phyloP scores from a whole-genome alignment of 2,797 vertebrate genomes.

The Gymnocypris eckloni region DNA sequence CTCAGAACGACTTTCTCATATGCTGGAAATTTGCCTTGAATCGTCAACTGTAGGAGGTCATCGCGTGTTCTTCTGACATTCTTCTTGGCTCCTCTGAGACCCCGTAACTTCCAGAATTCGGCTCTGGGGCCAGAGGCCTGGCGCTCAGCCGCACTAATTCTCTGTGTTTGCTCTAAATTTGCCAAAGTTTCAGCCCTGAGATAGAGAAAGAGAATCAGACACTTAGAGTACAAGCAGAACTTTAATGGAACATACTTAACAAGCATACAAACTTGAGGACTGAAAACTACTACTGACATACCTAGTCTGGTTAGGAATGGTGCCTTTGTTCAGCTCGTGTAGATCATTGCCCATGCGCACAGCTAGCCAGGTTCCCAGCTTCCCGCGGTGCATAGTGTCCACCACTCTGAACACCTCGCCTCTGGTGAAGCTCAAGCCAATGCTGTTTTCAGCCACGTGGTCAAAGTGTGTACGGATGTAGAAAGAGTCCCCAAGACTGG shows the following conservation, averaged over 20 bases:
- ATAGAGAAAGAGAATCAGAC: conserved; percentile 2
- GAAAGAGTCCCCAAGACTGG: conserved; percentile 91
- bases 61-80: conserved; percentile 83
- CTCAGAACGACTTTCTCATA: conserved; percentile 92
- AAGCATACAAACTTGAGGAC: background rate
- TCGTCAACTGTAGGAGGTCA: conserved; percentile 91
- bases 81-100: conserved; percentile 92
- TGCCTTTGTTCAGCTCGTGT: conserved; percentile 89
- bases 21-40: conserved; percentile 92
- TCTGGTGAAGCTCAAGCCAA: conserved; percentile 86
- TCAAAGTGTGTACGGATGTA: conserved; percentile 96
- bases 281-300: conserved; percentile 60
- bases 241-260: background rate
- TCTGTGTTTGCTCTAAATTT: conserved; percentile 82
- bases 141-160: conserved; percentile 66
- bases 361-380: conserved; percentile 89
- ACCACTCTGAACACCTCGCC: conserved; percentile 94
- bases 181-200: conserved; percentile 91
- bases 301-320: conserved; percentile 91
- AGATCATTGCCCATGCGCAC: conserved; percentile 90
- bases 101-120: conserved; percentile 96
- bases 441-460: conserved; percentile 81
- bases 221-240: background rate
- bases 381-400: conserved; percentile 90
- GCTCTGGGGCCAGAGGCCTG: conserved; percentile 82